Conservation (phyloP, 2,113 vertebrate species). For the Tringa solitaria region DNA sequence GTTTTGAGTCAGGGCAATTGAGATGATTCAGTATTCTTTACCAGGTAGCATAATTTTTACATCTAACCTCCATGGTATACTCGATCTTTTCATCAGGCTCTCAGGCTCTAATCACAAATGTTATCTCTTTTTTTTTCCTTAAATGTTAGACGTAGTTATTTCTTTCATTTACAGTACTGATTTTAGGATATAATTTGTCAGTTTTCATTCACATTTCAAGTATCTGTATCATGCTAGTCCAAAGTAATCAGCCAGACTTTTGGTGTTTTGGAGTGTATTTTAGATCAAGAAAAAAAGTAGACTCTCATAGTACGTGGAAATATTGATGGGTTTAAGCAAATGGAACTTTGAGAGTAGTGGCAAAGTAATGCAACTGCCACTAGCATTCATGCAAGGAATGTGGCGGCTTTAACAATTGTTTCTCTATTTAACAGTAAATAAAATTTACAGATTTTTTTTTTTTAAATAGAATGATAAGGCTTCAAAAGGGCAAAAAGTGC, state of each 20-base stretch:
- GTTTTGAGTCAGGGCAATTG: background rate
- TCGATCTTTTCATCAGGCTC: background rate
- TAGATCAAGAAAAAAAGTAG: background rate
- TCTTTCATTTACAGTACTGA: background rate
- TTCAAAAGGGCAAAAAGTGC: background rate
- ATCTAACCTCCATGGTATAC: background rate
- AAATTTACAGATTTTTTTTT: background rate
- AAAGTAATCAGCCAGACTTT: background rate
- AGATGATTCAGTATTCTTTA: background rate
- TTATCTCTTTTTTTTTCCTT: fast-evolving
- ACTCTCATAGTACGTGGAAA: background rate
- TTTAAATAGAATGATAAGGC: background rate
- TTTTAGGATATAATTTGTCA: background rate
- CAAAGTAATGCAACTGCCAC: background rate
- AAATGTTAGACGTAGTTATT: background rate
- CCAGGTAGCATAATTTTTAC: background rate
- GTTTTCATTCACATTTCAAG: background rate
- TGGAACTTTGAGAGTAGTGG: background rate
- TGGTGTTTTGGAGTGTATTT: background rate
- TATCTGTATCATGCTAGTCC: background rate
- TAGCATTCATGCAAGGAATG: background rate
- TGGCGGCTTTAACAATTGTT: background rate
- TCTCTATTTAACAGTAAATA: background rate
- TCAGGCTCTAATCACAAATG: background rate
- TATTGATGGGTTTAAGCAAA: background rate